Base-by-base conservation (phyloP, 2,797 vertebrate species). In the Pseudochirops corinnae region DNA sequence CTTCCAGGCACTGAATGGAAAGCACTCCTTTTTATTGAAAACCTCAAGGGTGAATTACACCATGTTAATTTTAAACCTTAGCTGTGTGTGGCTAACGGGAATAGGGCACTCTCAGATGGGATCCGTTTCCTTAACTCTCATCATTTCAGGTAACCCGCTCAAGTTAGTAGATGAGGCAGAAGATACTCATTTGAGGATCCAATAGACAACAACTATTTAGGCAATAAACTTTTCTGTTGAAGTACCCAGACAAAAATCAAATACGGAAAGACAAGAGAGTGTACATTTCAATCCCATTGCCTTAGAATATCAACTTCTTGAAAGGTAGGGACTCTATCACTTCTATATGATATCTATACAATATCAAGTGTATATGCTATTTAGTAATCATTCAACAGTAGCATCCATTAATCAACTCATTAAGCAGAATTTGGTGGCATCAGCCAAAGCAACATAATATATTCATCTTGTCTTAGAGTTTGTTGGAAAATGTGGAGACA, bases 1-100 rank as follows among this genome's bases (percentile, higher is more conserved):
- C 39, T 14, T 97, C 96, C 94, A 96, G 95, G 93, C 24, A 95
- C 9, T 60, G 21, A 92, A 21, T 93, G 91, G 57, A 94, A 92
- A 92, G 55, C 33, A 96, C 26, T 92, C 58, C 56, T 96, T 58
- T 96, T 96, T 90, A 95, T 33, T 33, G 46, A 67, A 0, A 3
- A 2, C 94, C 39, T 95, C 57, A 95, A 74, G 67, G 67, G n/a
- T 74, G n/a, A 74, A 74, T 74, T 74, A 74, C n/a, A 9, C n/a
- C 18, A 74, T 18, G 9, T 74, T 46, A 46, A 82, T 82, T 82
- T 82, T 82, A 39, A 39, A 39, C n/a, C 39, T 74, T 74, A 74
- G 67, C n/a, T 74, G n/a, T 74, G n/a, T 74, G n/a, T 74, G 6
- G 16, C 16, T 24, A 39, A 74, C 21, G 67, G 67, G 33, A 16